Conservation (phyloP, 2,888 invertebrate genomes). For the Xestia xanthographa region DNA sequence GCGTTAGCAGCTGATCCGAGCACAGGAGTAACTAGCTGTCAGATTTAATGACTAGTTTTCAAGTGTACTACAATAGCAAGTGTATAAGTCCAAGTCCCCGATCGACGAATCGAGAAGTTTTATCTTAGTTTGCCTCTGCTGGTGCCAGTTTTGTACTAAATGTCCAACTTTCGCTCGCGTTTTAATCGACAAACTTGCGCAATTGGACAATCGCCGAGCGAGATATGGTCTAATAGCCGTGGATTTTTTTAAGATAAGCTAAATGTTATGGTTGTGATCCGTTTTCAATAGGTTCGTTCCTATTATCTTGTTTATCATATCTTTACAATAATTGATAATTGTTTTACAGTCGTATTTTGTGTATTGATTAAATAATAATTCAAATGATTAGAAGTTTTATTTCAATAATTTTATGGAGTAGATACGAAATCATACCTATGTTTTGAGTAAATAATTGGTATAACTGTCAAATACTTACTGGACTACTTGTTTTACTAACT, state of each 20-base stretch:
- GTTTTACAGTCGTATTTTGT: constrained; percentile 18
- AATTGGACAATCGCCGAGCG: constrained; percentile 79
- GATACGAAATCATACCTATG: not conserved
- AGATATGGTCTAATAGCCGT: constrained; percentile 77
- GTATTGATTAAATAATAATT: constrained; percentile 34
- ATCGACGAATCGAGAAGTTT: constrained; percentile 76
- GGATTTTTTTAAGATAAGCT: constrained; percentile 78
- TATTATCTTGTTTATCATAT: constrained; percentile 46
- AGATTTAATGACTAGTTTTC: constrained; percentile 56
- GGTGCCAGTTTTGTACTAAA: constrained; percentile 74
- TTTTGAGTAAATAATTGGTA: not conserved
- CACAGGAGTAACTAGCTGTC: constrained; percentile 76
- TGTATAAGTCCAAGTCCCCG: constrained; percentile 45
- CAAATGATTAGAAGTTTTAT: constrained; percentile 24
- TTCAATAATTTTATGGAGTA: not conserved
- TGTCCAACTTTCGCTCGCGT: constrained; percentile 75
- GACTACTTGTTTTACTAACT: too few relatives aligned
- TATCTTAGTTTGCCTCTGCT: constrained; percentile 75
- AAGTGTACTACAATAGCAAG: constrained; percentile 36
- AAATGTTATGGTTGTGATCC: constrained; percentile 61
- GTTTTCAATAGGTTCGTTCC: constrained; percentile 57
- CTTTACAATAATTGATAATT: constrained; percentile 48
- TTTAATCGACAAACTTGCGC: constrained; percentile 83
- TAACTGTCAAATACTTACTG: too few relatives aligned
- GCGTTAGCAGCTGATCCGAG: constrained; percentile 77